phyloP scores from a whole-genome alignment of 2,113 vertebrate genomes.

The Podiceps cristatus region DNA sequence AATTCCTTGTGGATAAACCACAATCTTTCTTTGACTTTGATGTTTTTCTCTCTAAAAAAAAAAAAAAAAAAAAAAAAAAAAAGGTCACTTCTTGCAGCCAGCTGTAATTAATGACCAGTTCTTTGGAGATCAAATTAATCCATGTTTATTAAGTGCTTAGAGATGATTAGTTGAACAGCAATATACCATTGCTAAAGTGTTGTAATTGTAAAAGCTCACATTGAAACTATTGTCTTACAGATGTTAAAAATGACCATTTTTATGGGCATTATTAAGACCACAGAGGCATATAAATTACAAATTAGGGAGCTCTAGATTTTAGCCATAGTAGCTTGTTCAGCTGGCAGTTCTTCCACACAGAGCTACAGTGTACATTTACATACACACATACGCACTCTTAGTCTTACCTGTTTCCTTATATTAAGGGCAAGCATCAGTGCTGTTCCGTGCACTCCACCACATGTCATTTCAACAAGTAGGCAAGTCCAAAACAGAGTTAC shows the following conservation, averaged over 20 bases:
- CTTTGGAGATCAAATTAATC: neutral
- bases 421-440: neutral
- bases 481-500: neutral
- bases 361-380: neutral
- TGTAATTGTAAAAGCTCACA: neutral
- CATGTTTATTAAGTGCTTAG: neutral
- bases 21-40: neutral
- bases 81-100: neutral
- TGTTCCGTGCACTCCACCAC: neutral
- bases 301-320: neutral
- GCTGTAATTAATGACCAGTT: neutral
- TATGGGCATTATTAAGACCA: neutral
- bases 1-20: conserved; percentile 25
- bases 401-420: neutral
- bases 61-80: neutral
- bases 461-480: neutral
- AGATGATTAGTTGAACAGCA: neutral
- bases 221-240: neutral
- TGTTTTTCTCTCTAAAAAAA: neutral
- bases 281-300: neutral
- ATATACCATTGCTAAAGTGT: neutral
- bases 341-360: neutral
- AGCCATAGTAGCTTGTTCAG: neutral
- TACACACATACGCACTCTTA: neutral
- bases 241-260: neutral